Evolutionary conservation across 2,888 invertebrate species (phyloP).

Genomic region (Patella ulyssiponensis): DNA sequence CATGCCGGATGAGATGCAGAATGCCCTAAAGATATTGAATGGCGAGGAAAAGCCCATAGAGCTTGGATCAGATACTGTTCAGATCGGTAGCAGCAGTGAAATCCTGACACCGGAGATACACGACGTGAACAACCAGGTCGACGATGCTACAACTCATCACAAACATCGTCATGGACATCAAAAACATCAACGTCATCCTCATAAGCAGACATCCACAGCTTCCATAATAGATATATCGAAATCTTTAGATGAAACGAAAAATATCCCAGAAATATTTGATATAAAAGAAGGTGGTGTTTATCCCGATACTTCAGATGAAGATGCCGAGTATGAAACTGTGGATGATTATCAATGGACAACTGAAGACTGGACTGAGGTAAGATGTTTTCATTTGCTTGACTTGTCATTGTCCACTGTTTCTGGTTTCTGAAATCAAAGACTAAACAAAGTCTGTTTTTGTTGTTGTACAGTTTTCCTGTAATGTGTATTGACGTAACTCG

Average conservation of each 20-base stretch:
- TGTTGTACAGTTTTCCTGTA: too few relatives aligned
- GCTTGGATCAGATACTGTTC: background rate
- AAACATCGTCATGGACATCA: background rate
- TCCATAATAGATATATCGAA: background rate
- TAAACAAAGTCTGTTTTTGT: too few relatives aligned
- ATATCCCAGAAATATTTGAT: background rate
- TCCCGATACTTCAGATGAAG: background rate
- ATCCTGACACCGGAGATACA: background rate
- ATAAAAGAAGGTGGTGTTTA: slow-evolving; percentile 11
- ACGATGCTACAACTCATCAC: background rate
- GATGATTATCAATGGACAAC: background rate
- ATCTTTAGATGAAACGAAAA: background rate
- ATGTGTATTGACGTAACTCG: too few relatives aligned
- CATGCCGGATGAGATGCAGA: background rate
- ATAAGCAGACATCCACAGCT: too few relatives aligned
- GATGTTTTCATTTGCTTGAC: background rate
- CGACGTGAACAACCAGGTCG: background rate
- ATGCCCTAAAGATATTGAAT: background rate
- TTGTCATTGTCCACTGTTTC: too few relatives aligned
- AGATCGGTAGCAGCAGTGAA: slow-evolving; percentile 5
- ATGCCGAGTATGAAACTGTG: background rate
- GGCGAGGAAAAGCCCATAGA: background rate
- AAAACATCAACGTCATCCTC: background rate
- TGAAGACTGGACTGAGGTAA: background rate
- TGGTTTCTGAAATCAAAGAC: too few relatives aligned